These are phyloP conservation scores for Synergus laeviventris DNA, from an alignment of 2,888 invertebrate species.

Conservation along the genomic window DNA sequence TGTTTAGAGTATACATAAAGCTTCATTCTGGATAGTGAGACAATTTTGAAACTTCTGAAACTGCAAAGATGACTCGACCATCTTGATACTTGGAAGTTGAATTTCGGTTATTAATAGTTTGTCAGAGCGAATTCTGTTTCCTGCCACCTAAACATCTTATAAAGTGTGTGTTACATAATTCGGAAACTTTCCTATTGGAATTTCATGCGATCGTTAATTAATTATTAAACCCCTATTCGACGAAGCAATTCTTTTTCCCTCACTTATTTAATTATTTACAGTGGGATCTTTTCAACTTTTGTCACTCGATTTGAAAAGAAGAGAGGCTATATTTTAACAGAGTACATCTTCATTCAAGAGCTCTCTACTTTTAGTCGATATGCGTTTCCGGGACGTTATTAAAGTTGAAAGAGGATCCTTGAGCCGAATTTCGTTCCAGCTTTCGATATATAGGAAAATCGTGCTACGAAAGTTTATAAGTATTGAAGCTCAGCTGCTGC, in stretches of 20 bases:
- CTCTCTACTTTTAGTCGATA: neutral
- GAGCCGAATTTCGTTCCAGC: neutral
- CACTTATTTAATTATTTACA: neutral
- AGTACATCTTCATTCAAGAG: neutral
- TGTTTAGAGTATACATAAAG: no score
- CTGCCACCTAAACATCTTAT: neutral
- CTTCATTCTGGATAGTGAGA: neutral
- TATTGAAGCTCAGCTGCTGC: neutral
- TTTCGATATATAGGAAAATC: neutral
- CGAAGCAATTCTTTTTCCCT: neutral
- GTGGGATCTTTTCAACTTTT: neutral
- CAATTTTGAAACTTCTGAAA: neutral
- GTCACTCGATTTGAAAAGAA: neutral
- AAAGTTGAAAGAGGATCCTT: slow-evolving; percentile 1
- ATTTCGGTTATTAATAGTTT: slow-evolving; percentile 8
- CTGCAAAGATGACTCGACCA: neutral
- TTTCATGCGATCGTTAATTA: neutral
- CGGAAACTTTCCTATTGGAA: neutral
- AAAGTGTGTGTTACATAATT: slow-evolving; percentile 15
- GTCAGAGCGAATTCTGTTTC: neutral
- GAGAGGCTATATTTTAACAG: neutral
- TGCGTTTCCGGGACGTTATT: slow-evolving; percentile 5
- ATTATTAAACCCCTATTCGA: slow-evolving; percentile 7
- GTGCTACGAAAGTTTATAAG: neutral
- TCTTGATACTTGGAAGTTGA: slow-evolving; percentile 2